phyloP scores from a whole-genome alignment of 2,888 invertebrate genomes.

The Heliconius hortense region DNA sequence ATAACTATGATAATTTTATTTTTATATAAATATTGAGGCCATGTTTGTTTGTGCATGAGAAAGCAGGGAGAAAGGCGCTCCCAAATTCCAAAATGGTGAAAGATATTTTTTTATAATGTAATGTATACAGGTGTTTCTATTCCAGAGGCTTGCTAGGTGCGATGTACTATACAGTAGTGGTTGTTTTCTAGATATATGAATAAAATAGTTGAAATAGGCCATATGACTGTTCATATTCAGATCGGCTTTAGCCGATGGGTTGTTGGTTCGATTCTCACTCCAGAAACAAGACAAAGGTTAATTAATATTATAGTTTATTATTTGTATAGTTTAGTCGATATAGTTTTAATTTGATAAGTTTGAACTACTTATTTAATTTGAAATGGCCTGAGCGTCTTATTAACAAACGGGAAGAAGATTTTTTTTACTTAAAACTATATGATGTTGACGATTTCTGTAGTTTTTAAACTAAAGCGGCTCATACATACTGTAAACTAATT shows the following conservation, averaged over 20 bases:
- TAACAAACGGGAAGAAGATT: too few relatives aligned
- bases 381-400: too few relatives aligned
- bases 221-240: neutral
- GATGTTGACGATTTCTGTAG: too few relatives aligned
- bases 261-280: neutral
- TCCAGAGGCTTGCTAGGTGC: constrained; percentile 8
- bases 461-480: too few relatives aligned
- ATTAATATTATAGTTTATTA: too few relatives aligned
- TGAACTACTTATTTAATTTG: too few relatives aligned
- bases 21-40: constrained; percentile 50
- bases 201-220: neutral
- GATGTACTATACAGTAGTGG: neutral
- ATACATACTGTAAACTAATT: too few relatives aligned
- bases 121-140: constrained; percentile 46
- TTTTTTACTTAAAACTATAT: too few relatives aligned
- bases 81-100: constrained; percentile 71
- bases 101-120: constrained; percentile 54
- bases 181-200: neutral
- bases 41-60: constrained; percentile 63
- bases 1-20: constrained; percentile 15
- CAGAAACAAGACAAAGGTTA: too few relatives aligned
- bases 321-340: too few relatives aligned
- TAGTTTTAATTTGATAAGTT: too few relatives aligned
- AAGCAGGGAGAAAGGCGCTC: constrained; percentile 74
- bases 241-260: neutral